Percentiles rank a stretch among this genome's conserved stretches.
These are phyloP conservation scores for Calliphora vicina DNA, from an alignment of 1,140 invertebrate species.

Conservation along the genomic window DNA sequence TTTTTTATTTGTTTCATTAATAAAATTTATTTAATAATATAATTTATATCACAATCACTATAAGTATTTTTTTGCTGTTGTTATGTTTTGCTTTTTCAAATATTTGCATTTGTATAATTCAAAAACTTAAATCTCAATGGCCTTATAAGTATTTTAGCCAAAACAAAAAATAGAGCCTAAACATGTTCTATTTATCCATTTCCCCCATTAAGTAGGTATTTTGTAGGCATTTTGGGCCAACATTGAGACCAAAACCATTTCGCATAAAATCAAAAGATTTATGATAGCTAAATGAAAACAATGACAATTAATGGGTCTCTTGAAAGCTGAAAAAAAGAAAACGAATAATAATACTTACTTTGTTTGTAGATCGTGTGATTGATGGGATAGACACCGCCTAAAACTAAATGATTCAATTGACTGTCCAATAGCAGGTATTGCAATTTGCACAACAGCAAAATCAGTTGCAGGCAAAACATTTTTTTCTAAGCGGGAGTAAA, in stretches of 20 bases:
- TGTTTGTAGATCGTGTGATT: slow-evolving; percentile 59
- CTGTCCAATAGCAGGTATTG: slow-evolving; percentile 55
- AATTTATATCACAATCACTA: not conserved
- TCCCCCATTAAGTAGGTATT: slow-evolving; percentile 37
- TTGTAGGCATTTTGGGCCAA: slow-evolving; percentile 56
- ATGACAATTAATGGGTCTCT: not conserved
- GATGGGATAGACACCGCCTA: slow-evolving; percentile 58
- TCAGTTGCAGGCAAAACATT: slow-evolving; percentile 57
- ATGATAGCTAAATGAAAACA: slow-evolving; percentile 51
- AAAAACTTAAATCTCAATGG: no score
- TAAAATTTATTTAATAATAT: not conserved
- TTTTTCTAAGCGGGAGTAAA: slow-evolving; percentile 46
- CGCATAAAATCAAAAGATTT: slow-evolving; percentile 55
- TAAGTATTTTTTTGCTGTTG: not conserved
- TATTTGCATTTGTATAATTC: no score
- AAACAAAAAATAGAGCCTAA: no score
- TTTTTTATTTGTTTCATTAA: no score
- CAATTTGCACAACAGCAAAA: slow-evolving; percentile 56
- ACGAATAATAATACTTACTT: slow-evolving; percentile 47
- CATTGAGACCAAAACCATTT: slow-evolving; percentile 60
- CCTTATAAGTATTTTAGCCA: no score
- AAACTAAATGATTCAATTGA: slow-evolving; percentile 48
- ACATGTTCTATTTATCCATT: no score
- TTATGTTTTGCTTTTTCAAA: no score
- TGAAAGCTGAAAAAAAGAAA: no score